These are phyloP conservation scores for Drosophila colorata DNA, from an alignment of 2,888 invertebrate species.

Conservation along the genomic window DNA sequence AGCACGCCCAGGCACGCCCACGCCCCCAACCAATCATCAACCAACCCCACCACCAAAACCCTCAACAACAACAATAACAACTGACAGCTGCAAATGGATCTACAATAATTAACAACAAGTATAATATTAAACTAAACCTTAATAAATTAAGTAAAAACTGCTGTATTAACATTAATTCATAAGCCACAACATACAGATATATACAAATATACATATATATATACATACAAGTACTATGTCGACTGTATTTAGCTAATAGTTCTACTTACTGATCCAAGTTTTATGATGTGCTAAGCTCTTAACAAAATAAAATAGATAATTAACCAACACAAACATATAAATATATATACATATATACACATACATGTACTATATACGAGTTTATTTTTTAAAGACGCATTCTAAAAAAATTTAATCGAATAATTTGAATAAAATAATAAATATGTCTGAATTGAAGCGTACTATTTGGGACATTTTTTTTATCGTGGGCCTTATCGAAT, in stretches of 20 bases:
- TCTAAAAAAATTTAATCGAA: slow-evolving; percentile 16
- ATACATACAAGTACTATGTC: slow-evolving; percentile 6
- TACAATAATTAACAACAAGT: background rate
- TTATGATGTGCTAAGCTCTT: slow-evolving; percentile 28
- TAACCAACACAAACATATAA: background rate
- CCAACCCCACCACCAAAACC: background rate
- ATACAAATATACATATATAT: background rate
- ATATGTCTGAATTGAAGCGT: no score
- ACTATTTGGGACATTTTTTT: no score
- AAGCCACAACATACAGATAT: slow-evolving; percentile 4
- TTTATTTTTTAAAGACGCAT: slow-evolving; percentile 4
- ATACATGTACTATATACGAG: background rate
- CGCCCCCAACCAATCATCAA: background rate
- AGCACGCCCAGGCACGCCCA: slow-evolving; percentile 12
- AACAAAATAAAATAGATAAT: background rate
- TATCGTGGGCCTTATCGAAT: no score
- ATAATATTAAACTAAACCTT: background rate
- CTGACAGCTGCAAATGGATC: slow-evolving; percentile 29
- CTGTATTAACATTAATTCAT: slow-evolving; percentile 34
- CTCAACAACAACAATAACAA: slow-evolving; percentile 8
- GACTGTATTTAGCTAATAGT: slow-evolving; percentile 25
- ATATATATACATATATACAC: background rate
- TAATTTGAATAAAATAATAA: background rate
- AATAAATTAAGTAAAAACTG: slow-evolving; percentile 5
- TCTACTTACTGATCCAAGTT: slow-evolving; percentile 20